phyloP scores from a whole-genome alignment of 2,113 vertebrate species.

The Microtus ochrogaster region DNA sequence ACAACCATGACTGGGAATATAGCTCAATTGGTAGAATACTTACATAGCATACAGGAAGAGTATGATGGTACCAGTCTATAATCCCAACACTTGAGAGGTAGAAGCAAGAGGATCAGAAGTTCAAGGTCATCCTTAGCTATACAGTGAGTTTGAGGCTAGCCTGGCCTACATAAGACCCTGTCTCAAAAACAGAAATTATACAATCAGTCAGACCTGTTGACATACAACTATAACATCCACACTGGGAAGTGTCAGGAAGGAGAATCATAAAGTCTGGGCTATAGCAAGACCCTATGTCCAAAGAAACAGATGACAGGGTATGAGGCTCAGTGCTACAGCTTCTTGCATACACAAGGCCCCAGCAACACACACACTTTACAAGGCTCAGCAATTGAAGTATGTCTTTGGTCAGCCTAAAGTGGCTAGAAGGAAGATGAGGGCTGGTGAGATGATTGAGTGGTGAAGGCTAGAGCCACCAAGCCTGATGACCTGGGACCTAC shows the following conservation, averaged over 20 bases:
- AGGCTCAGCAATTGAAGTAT: not conserved
- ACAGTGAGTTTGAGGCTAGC: not conserved
- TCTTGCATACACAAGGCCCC: not conserved
- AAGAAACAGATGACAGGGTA: not conserved
- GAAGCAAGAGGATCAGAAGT: not conserved
- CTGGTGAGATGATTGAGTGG: not conserved
- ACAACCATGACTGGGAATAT: not conserved
- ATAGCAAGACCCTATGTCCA: not conserved
- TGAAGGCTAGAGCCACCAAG: not conserved
- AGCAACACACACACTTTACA: not conserved
- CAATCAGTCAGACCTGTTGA: not conserved
- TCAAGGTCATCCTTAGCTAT: not conserved
- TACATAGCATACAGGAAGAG: not conserved
- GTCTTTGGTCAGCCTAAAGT: not conserved
- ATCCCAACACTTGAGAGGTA: not conserved
- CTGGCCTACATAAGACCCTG: not conserved
- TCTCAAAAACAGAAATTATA: not conserved
- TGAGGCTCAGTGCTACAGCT: not conserved
- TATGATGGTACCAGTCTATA: not conserved
- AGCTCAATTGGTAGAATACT: not conserved
- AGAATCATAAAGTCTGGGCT: not conserved
- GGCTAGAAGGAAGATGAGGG: not conserved
- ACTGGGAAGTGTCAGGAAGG: not conserved
- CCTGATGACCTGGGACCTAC: not conserved
- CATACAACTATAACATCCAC: not conserved